These are phyloP conservation scores for Darevskia mixta DNA, from an alignment of 2,797 vertebrate genomes.

Conservation along the genomic window DNA sequence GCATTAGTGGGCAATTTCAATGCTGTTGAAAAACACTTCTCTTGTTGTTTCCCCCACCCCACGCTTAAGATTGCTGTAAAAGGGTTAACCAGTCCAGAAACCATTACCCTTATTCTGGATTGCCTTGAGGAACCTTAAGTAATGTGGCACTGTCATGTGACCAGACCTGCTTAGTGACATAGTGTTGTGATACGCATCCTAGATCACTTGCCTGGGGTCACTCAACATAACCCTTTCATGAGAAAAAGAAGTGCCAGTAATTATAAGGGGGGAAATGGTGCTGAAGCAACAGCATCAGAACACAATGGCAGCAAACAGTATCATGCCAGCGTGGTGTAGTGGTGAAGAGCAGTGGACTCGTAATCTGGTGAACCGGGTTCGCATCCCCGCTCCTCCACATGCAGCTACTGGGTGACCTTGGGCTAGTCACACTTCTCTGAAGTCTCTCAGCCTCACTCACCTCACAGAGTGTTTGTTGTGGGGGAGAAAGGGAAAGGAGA, in stretches of 20 bases:
- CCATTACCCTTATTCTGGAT: no score
- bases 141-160: neutral
- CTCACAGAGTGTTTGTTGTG: no score
- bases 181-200: neutral
- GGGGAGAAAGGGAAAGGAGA: no score
- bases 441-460: no score
- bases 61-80: neutral
- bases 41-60: neutral
- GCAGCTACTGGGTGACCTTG: no score
- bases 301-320: neutral
- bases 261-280: neutral
- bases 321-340: no score
- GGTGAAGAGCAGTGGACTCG: no score
- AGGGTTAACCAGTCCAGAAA: neutral
- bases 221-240: neutral
- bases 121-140: neutral
- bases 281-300: neutral
- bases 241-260: neutral
- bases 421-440: no score
- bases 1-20: neutral
- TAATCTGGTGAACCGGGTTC: no score
- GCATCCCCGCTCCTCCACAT: no score
- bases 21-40: neutral
- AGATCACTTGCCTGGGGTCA: neutral
- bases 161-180: neutral